Base-by-base conservation (phyloP, 1,140 invertebrate species). In the Drosophila seguyi region DNA sequence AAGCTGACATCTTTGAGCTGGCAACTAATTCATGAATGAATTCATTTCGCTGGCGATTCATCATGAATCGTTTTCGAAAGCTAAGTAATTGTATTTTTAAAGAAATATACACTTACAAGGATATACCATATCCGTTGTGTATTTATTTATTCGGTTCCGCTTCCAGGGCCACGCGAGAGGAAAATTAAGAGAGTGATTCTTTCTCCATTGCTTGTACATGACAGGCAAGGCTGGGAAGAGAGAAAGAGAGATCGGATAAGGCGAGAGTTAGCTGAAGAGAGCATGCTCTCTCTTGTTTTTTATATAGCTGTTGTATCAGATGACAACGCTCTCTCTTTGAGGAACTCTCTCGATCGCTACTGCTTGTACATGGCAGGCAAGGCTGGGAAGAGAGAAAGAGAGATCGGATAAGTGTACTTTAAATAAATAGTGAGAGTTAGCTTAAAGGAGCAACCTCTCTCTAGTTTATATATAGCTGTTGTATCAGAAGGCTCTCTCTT, bases 11-110 rank as follows among this genome's bases (percentile, higher is more conserved):
- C 22, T 38, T 25, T 29, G 22, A 13, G 34, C 25, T 29, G 50
- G 31, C 44, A 61, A 61, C 45, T 55, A 53, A 61, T 61, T 55
- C 31, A 61, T 63, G 36, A 58, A 22, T 41, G 36, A 58, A 31
- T 59, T 41, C 36, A 59, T 56, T 58, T 7, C 10, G 10, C 52
- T 16, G n/a, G 31, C 31, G 34, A 22, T 34, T 50, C 31, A n/a
- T 56, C 31, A 8, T 29, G 22, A 39, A 56, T 27, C 16, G 4
- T 27, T 61, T 20, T 20, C 2, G 6, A 11, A 38, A 38, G 52
- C 34, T 38, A 25, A 55, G 20, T 55, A 55, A 38, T 25, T 38
- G 52, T 56, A 53, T 38, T 55, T 53, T 20, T 20, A 6, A 38
- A 13, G 6, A 61, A 52, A 47, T 44, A 20, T 20, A 13, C 18